Evolutionary conservation across 2,113 vertebrate species (phyloP).

Genomic region (Polypterus bichir): DNA sequence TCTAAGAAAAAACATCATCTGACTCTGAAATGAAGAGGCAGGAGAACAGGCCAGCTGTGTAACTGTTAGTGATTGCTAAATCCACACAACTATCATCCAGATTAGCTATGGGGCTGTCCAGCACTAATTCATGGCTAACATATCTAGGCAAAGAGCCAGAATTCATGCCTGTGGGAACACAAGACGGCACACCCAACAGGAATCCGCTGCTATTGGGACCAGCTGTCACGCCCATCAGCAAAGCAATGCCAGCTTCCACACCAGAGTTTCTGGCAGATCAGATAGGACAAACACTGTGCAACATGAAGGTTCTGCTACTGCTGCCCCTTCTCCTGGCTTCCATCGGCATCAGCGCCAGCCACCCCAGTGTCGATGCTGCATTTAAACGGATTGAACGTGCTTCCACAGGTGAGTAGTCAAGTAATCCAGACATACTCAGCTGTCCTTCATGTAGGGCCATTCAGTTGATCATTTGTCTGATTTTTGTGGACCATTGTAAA

Average conservation of each 20-base stretch:
- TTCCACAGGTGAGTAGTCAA: background rate
- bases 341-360: conserved; percentile 18
- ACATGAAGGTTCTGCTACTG: conserved; percentile 25
- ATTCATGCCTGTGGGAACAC: background rate
- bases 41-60: background rate
- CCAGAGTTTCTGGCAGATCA: background rate
- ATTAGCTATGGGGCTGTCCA: background rate
- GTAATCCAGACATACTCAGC: background rate
- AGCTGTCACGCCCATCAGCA: too few species aligned
- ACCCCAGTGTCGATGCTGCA: background rate
- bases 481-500: background rate
- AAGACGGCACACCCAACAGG: too few species aligned
- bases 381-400: background rate
- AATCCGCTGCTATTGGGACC: too few species aligned
- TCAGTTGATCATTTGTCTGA: background rate
- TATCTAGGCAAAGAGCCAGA: background rate
- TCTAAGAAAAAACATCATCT: background rate
- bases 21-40: background rate
- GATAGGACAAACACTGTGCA: background rate
- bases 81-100: background rate
- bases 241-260: too few species aligned
- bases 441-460: background rate
- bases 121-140: background rate
- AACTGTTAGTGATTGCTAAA: conserved; percentile 2
- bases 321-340: conserved; percentile 26